A percentile compares a stretch with the other conserved stretches of the same genome.
phyloP scores from a whole-genome alignment of 2,113 vertebrate species.

The Ochotona princeps region DNA sequence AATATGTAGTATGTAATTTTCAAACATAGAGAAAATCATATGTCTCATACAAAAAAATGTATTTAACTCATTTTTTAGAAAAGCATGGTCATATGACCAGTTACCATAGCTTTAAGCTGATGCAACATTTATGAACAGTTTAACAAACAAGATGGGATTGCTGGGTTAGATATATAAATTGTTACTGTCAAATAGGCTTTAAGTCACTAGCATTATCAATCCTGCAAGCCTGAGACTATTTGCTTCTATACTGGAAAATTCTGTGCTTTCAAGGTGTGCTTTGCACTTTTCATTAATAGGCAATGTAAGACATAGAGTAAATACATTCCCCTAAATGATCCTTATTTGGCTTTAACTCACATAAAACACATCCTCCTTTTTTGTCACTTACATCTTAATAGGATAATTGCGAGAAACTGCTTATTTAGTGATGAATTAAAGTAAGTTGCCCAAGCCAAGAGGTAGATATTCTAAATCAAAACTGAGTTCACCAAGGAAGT shows the following conservation, averaged over 20 bases:
- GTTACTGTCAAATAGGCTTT: not conserved
- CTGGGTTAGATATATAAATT: not conserved
- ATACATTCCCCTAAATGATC: not conserved
- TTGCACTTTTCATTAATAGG: not conserved
- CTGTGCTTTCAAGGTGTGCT: not conserved
- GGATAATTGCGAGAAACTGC: not conserved
- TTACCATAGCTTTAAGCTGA: not conserved
- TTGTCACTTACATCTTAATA: not conserved
- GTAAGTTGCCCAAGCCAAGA: not conserved
- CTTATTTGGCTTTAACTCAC: not conserved
- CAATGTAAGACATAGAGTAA: not conserved
- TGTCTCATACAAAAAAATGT: constrained; percentile 4
- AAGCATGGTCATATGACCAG: not conserved
- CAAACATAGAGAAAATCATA: not conserved
- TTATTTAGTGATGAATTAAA: not conserved
- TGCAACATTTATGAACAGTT: not conserved
- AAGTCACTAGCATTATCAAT: not conserved
- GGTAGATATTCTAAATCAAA: not conserved
- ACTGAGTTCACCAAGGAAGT: not conserved
- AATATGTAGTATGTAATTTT: constrained; percentile 22
- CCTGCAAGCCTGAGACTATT: not conserved
- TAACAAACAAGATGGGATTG: constrained; percentile 11
- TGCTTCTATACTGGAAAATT: not conserved
- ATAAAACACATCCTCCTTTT: not conserved
- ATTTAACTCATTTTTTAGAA: not conserved